These are phyloP conservation scores for Tyrophagus putrescentiae DNA, from an alignment of 1,140 invertebrate genomes.

Conservation along the genomic window DNA sequence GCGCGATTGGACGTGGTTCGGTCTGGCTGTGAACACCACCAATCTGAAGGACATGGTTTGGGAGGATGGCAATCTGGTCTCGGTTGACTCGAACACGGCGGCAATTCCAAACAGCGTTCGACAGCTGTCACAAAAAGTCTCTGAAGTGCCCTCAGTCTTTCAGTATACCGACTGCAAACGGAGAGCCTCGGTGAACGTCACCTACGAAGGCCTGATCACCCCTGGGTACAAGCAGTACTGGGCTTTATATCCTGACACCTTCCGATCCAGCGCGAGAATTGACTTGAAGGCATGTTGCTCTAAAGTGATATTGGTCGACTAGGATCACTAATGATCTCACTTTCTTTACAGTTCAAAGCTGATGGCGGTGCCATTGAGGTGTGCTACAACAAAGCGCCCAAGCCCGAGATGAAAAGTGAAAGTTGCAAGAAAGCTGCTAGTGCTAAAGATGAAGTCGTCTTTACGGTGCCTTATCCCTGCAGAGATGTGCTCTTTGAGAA, in stretches of 20 bases:
- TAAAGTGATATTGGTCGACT: background rate
- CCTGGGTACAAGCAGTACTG: conserved; percentile 21
- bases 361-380: background rate
- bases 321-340: background rate
- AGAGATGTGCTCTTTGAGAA: background rate
- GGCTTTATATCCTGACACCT: conserved; percentile 24
- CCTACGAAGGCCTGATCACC: conserved; percentile 18
- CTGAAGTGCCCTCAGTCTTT: conserved; percentile 18
- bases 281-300: background rate
- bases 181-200: background rate
- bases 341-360: conserved; percentile 3
- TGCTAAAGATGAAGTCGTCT: background rate
- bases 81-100: background rate
- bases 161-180: conserved; percentile 22
- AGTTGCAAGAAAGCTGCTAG: background rate
- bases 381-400: background rate
- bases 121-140: background rate
- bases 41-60: background rate
- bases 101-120: background rate
- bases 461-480: background rate
- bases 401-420: background rate
- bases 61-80: background rate
- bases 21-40: background rate
- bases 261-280: conserved; percentile 14
- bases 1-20: background rate